Evolutionary conservation across 92 coral and sea anemone genomes (phyloP), one percentile per base, ranked within the genome.

Genomic region (Phymanthus crucifer): DNA sequence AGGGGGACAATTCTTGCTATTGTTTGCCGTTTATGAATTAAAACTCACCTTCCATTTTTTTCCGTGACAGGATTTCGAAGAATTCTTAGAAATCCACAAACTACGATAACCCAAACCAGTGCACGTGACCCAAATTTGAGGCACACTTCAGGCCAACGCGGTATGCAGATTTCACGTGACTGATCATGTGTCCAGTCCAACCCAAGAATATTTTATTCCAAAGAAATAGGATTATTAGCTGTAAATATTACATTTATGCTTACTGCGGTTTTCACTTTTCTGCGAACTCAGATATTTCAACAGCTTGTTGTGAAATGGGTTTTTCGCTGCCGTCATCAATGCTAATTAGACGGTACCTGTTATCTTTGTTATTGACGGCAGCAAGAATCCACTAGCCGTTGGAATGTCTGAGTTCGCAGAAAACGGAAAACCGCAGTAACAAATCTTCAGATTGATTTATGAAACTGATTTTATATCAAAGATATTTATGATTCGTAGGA

Each of bases 21-120:
- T 4, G 19, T 16, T 21, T 50, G 58, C 19, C 58, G 5, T 74
- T 2, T 19, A 23, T 47, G 31, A 74, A 61, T 54, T 24, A 24
- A 70, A 45, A 17, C 45, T 70, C 12, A 35, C 65, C 1, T 19
- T 71, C 29, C 45, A 11, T 1, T 16, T 24, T 34, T 80, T 67
- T 73, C 8, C 17, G 43, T 70, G 61, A 37, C 75, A 92, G 97
- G 97, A 92, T 76, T 92, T 92, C 75, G 97, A 92, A 75, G 97
- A 92, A 36, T 92, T 92, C 69, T 76, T 85, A 21, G 87, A 83
- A 16, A 87, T 74, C n/a, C 58, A 76, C 48, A 40, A 71, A 32
- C 31, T 70, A 0, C 65, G 80, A 19, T 61, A 29, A 61, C 68
- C 17, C 58, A 57, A 54, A 74, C 1, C 11, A n/a, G n/a, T n/a